Base-by-base conservation (phyloP, 2,888 invertebrate species). In the Agapostemon virescens region DNA sequence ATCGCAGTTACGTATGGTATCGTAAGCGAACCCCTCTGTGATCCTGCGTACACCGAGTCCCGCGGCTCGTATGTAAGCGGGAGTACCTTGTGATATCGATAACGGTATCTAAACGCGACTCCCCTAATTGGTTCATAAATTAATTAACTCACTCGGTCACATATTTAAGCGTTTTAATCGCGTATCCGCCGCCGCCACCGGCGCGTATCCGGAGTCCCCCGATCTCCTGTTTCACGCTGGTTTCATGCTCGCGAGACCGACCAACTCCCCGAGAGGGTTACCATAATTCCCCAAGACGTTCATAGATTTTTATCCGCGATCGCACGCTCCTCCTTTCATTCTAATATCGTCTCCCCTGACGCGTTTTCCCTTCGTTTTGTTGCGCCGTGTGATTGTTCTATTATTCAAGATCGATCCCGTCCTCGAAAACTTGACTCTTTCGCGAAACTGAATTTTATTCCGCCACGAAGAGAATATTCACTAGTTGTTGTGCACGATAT, bases 91-190 rank as follows among this genome's bases (percentile, higher is more conserved):
- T 55, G 67, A 30, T 68, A 73, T 84, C 86, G 88, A 89, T 88
- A 87, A 86, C 85, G 82, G 83, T 87, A 89, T 88, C 89, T 88
- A 87, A 89, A 88, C 88, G 85, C 84, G 78, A 69, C 84, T 85
- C 74, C 79, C 74, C 82, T 90, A 90, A 91, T 91, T 90, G 90
- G 91, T 91, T 90, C 87, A 86, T 90, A 89, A 91, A 91, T 91
- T 90, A 90, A 89, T 90, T 89, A 81, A 77, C 86, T 82, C 74
- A 69, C 38, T 67, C 81, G 68, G 68, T 78, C 84, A 69, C 79
- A 69, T 84, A 86, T 88, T 85, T 83, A 82, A 83, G 77, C 81
- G 79, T 82, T 85, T 86, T 86, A 87, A 88, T 84, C 87, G 85
- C 64, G 82, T 75, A 45, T 66, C 30, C 36, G 58, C 45, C 33